Percentiles rank a stretch among this genome's conserved stretches.
Evolutionary conservation across 2,888 invertebrate species (phyloP).

Genomic region (Aproaerema taeniolella): DNA sequence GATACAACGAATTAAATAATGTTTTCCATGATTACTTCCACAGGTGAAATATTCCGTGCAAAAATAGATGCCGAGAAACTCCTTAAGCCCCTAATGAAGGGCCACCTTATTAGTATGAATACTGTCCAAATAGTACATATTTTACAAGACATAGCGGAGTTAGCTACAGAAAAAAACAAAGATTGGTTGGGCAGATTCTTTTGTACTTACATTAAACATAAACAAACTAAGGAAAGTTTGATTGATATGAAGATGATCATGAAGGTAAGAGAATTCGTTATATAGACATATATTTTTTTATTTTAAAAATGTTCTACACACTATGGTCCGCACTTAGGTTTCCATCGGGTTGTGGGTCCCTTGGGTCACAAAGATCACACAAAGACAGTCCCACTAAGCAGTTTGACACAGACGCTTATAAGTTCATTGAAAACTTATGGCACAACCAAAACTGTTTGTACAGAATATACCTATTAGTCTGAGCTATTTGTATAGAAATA

Average conservation of each 20-base stretch:
- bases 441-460: no score
- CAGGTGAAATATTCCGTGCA: constrained; percentile 67
- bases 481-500: no score
- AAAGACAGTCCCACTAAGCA: neutral
- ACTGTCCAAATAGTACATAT: constrained; percentile 60
- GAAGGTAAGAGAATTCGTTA: constrained; percentile 40
- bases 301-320: no score
- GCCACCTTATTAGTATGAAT: constrained; percentile 67
- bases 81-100: constrained; percentile 58
- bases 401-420: neutral
- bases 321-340: no score
- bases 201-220: constrained; percentile 59
- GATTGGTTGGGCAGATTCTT: constrained; percentile 79
- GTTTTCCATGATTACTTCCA: neutral
- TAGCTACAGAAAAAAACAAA: constrained; percentile 55
- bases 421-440: no score
- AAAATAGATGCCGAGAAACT: constrained; percentile 70
- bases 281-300: no score
- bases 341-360: no score
- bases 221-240: constrained; percentile 54
- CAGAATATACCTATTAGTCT: no score
- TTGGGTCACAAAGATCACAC: no score
- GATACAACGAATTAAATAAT: neutral
- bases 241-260: constrained; percentile 53
- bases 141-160: constrained; percentile 61